Conservation (phyloP, 2,888 invertebrate genomes). For the Lithodes maja region DNA sequence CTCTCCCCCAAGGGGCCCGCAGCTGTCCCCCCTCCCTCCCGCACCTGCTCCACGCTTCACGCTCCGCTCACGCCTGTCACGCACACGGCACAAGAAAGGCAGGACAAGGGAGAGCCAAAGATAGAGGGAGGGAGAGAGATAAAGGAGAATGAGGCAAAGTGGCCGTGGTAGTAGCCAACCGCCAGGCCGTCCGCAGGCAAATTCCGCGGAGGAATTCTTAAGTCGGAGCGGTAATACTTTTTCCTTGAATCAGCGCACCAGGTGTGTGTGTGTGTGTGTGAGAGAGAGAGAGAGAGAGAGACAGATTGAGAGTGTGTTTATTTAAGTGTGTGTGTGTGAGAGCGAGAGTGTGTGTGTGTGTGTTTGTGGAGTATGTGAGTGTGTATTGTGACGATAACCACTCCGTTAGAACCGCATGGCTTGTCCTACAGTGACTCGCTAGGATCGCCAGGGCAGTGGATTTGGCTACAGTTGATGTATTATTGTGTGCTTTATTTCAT, state of each 20-base stretch:
- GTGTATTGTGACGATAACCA: no score
- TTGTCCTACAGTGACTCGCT: no score
- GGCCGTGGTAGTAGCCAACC: neutral
- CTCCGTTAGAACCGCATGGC: no score
- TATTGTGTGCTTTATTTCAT: no score
- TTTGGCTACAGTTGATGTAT: no score
- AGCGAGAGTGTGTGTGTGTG: no score
- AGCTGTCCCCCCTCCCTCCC: conserved; percentile 2
- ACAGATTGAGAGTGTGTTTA: neutral
- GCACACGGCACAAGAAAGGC: neutral
- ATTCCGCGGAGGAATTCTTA: neutral
- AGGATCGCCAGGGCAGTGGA: no score
- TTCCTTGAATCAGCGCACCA: neutral
- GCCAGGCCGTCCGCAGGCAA: neutral
- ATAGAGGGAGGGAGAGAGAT: neutral
- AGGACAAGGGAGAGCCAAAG: neutral
- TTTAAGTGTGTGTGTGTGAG: no score
- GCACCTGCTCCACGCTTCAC: conserved; percentile 14
- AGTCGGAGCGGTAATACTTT: neutral
- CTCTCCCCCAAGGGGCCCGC: neutral
- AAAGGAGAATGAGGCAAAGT: neutral
- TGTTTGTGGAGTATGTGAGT: no score
- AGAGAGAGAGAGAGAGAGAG: neutral
- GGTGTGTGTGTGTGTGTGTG: neutral
- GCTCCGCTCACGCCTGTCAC: conserved; percentile 23